Evolutionary conservation across 2,797 vertebrate species (phyloP), one percentile per base, ranked within the genome.

Genomic region (Enteromius viviparus): DNA sequence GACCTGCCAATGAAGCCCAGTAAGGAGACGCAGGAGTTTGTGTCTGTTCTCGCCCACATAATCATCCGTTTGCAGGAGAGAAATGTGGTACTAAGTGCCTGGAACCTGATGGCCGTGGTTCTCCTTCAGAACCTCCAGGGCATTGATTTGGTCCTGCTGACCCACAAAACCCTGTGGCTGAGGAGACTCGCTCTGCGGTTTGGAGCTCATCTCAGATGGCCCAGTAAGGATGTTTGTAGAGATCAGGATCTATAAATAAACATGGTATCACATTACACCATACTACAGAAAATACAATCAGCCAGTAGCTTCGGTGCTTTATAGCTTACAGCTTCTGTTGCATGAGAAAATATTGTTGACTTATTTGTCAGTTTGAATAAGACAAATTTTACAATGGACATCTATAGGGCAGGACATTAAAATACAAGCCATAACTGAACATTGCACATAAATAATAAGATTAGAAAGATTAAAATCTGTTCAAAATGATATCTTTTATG

Each of bases 11-110:
- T 96, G 90, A 96, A 89, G 83, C 96, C 95, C 64, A 94, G 93
- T 3, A 91, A 94, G 45, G 95, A 97, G 88, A 90, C 93, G 82
- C 94, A 96, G 60, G 91, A 92, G 86, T 98, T 96, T 86, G 96
- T 96, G 85, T 93, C 87, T 26, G 95, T 95, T 0, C 90, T 98
- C 5, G 97, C 97, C 53, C 96, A 97, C 84, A 92, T 92, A 90
- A 92, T 97, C 81, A 94, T 98, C 32, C 95, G 95, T 19, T 84
- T 95, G 78, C 98, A 99, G 87, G 97, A 99, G 87, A 92, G 94
- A 84, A 96, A 95, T 85, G 93, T 94, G 89, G 91, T 96, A 82
- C 91, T 96, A 87, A 96, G 93, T 84, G 96, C 97, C 0, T 99
- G 97, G 96, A 93, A 95, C 71, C 93, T 99, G 42, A 93, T 94